These are phyloP conservation scores for Microctonus brassicae DNA, from an alignment of 2,888 invertebrate genomes.

Conservation along the genomic window DNA sequence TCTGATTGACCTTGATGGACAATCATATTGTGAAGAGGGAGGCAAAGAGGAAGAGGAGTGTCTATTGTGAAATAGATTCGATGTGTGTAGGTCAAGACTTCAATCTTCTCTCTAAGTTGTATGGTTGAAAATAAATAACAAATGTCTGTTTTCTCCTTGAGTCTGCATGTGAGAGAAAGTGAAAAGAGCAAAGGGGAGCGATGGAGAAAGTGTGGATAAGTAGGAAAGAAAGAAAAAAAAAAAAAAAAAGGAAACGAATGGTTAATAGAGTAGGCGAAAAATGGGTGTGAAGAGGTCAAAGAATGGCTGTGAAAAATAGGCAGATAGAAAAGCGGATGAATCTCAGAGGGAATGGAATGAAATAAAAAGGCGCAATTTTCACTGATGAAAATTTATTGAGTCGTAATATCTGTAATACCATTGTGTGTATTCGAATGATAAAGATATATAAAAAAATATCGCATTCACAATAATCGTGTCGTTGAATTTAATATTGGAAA, in stretches of 20 bases:
- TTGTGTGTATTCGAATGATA: not conserved
- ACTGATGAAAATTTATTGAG: not conserved
- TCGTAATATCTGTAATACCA: not conserved
- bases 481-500: too few relatives aligned
- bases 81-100: constrained; percentile 14
- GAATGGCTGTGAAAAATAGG: not conserved
- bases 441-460: not conserved
- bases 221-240: too few relatives aligned
- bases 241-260: not conserved
- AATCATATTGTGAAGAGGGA: not conserved
- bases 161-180: not conserved
- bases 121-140: not conserved
- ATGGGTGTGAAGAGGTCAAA: not conserved
- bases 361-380: not conserved
- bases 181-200: not conserved
- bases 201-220: not conserved
- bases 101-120: constrained; percentile 3
- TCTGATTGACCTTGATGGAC: not conserved
- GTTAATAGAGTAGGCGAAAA: not conserved
- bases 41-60: not conserved
- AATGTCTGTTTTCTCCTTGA: not conserved
- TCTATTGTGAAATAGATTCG: not conserved
- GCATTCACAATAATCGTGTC: not conserved
- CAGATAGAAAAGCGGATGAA: not conserved
- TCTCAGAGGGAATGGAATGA: not conserved